Evolutionary conservation across 2,888 invertebrate species (phyloP), one percentile per base, ranked within the genome.

Genomic region (Melieria omissa): DNA sequence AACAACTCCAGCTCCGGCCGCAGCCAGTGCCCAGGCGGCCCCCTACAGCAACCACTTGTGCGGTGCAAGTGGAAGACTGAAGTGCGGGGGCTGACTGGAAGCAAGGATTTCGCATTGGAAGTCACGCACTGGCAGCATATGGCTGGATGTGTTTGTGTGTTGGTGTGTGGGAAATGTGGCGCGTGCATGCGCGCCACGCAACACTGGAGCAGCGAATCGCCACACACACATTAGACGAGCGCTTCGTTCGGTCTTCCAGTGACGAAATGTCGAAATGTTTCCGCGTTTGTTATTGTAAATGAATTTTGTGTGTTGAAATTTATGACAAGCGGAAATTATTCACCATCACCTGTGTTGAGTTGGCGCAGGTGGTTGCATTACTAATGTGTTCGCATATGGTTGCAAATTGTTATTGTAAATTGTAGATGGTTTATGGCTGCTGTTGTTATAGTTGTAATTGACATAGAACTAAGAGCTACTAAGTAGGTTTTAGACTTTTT

Each of bases 121-220:
- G 65, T 0, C 41, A 63, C 29, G 47, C 62, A 62, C 47, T 62
- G 46, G 8, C n/a, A 16, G 12, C 58, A 29, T 29, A 29, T 29
- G 58, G 10, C 42, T 58, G 58, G 58, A 58, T 42, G 29, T 42
- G 29, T 58, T 7, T 14, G 7, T 7, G 29, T 29, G 29, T 29
- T 29, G 6, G 10, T 65, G 52, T 65, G 54, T 52, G 65, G 65
- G 42, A 52, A 52, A n/a, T 45, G 49, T 46, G 45, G 65, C 65
- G 52, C 52, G 58, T 9, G 49, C 54, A 68, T 54, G 61, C 54
- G 60, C 61, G 16, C 44, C 45, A 52, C 10, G n/a, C 16, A 16
- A 16, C 46, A 12, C 54, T 5, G 16, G 16, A 41, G 42, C 12
- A 52, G n/a, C 6, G 57, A n/a, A 14, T 12, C 57, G 29, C 29